A percentile compares a stretch with the other conserved stretches of the same genome.
Evolutionary conservation across 2,797 vertebrate genomes (phyloP).

Genomic region (Bradypodion ventrale): DNA sequence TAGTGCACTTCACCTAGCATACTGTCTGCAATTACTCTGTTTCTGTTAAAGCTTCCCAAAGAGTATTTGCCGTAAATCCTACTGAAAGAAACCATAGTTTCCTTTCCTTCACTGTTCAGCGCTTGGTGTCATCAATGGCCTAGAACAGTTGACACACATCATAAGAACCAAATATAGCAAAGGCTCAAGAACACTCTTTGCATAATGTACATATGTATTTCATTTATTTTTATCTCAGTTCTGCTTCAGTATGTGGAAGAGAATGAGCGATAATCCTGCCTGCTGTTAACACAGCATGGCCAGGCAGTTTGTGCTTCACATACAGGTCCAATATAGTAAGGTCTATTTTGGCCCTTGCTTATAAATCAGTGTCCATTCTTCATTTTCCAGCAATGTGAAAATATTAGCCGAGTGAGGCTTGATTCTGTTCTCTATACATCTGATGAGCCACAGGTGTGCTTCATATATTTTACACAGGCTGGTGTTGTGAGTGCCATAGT

Average conservation of each 20-base stretch:
- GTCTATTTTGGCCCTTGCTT: constrained; percentile 63
- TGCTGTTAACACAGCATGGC: constrained; percentile 72
- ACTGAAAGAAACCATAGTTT: constrained; percentile 67
- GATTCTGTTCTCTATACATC: not conserved
- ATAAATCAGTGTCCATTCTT: constrained; percentile 67
- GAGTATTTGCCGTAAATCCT: constrained; percentile 43
- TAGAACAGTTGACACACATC: constrained; percentile 71
- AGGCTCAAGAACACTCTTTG: constrained; percentile 74
- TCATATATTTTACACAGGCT: not conserved
- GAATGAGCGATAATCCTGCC: constrained; percentile 73
- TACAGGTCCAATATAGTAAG: constrained; percentile 68
- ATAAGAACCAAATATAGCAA: constrained; percentile 72
- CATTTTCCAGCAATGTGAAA: not conserved
- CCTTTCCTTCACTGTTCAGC: constrained; percentile 68
- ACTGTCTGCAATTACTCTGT: not conserved
- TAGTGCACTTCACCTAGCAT: not conserved
- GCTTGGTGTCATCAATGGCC: constrained; percentile 66
- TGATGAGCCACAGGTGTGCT: not conserved
- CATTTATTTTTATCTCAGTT: constrained; percentile 75
- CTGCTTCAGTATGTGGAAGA: constrained; percentile 73
- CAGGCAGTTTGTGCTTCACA: constrained; percentile 72
- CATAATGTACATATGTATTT: constrained; percentile 76
- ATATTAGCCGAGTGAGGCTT: constrained; percentile 42
- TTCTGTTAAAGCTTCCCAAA: too few relatives aligned
- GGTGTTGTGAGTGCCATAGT: not conserved